Base-by-base conservation (phyloP, 2,888 invertebrate genomes). In the Drosophila multiciliata region DNA sequence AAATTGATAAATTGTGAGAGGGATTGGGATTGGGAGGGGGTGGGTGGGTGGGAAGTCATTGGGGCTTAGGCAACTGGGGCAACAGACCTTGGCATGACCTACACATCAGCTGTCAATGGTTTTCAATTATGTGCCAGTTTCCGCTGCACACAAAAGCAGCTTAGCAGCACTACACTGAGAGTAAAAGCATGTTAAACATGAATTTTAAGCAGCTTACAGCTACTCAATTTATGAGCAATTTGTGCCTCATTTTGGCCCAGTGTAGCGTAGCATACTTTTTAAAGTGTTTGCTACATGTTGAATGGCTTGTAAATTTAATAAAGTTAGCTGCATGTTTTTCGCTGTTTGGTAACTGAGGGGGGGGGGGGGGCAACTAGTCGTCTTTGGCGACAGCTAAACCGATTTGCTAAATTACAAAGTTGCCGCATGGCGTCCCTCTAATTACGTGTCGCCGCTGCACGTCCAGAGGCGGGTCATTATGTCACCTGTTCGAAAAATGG, bases 401-500 rank as follows among this genome's bases (percentile, higher is more conserved):
- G 90, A 89, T 89, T 86, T 88, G 72, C 73, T 76, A 89, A 84
- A 84, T 87, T 89, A 81, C 87, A 83, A 75, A 75, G 74, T 73
- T 75, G 64, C 42, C 68, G 53, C 26, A 17, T 33, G 63, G 33
- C 55, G 45, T 52, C 74, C 60, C 81, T 80, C 84, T 84, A 89
- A 84, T 84, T 84, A 87, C 78, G 78, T 82, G 78, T 62, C 50
- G 53, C 52, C 63, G 67, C 11, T 61, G 75, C 77, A 77, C 75
- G 77, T 80, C 42, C 78, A 52, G 64, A 66, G 75, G 69, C 73
- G 77, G 83, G 90, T 85, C 88, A 89, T 86, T 86, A 86, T 86
- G 86, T 80, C 90, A 89, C 86, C 86, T 86, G 78, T 78, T 73
- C 90, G 80, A 89, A 86, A 83, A 86, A 86, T 87, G 86, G 74